A percentile compares a stretch with the other conserved stretches of the same genome.
These are phyloP conservation scores for Ophioninae sp. DNA, from an alignment of 2,888 invertebrate species.

Conservation along the genomic window DNA sequence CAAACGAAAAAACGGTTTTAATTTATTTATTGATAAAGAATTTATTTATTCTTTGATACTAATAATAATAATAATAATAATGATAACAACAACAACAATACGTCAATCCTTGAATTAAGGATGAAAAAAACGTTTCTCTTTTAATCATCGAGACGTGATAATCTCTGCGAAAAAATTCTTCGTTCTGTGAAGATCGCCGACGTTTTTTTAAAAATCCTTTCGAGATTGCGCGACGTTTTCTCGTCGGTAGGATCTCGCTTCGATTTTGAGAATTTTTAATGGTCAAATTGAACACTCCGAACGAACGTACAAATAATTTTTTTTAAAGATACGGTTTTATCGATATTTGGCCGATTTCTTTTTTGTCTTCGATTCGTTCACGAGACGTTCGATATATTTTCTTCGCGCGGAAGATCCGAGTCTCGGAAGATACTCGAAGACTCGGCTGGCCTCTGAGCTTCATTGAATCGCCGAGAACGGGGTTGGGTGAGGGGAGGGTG, in stretches of 20 bases:
- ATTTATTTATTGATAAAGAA: background rate
- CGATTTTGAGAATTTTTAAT: constrained; percentile 55
- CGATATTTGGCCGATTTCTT: background rate
- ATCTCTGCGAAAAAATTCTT: constrained; percentile 21
- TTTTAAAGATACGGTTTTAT: background rate
- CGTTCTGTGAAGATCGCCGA: background rate
- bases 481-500: too few species aligned
- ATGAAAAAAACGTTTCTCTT: background rate
- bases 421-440: background rate
- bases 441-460: background rate
- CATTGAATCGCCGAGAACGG: too few species aligned
- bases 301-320: background rate
- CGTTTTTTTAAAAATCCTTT: background rate
- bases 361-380: background rate
- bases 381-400: background rate
- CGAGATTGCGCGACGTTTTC: constrained; percentile 13
- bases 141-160: background rate
- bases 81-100: background rate
- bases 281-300: background rate
- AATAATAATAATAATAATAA: too few species aligned
- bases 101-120: background rate
- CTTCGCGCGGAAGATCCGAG: background rate
- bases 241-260: constrained; percentile 62
- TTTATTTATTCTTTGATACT: background rate
- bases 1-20: background rate